These are phyloP conservation scores for Coreoperca whiteheadi DNA, from an alignment of 2,113 vertebrate genomes.

Conservation along the genomic window DNA sequence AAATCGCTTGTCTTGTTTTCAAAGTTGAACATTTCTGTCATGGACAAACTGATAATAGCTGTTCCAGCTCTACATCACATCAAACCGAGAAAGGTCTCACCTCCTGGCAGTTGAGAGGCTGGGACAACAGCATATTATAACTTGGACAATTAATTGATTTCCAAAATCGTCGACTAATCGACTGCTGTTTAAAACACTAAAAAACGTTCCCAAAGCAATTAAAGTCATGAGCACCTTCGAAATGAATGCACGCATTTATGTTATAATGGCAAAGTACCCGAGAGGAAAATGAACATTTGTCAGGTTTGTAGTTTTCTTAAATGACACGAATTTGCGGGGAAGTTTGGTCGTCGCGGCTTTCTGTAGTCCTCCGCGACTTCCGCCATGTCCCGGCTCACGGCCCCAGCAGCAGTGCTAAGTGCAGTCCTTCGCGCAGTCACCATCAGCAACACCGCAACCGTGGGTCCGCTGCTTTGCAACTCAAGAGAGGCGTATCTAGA, in stretches of 20 bases:
- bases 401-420: neutral
- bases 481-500: neutral
- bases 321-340: neutral
- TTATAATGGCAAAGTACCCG: neutral
- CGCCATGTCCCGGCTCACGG: constrained; percentile 7
- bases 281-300: neutral
- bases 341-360: constrained; percentile 20
- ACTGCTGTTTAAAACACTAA: neutral
- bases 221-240: neutral
- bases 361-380: constrained; percentile 30
- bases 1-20: too few relatives aligned
- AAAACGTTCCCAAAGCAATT: neutral
- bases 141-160: neutral
- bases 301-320: neutral
- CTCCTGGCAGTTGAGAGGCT: neutral
- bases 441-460: neutral
- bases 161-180: neutral
- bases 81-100: too few relatives aligned
- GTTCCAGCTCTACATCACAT: neutral
- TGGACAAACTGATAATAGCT: neutral
- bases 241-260: neutral
- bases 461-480: neutral
- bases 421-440: neutral
- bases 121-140: neutral
- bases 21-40: too few relatives aligned